phyloP scores from a whole-genome alignment of 2,113 vertebrate species.

The Struthio camelus region DNA sequence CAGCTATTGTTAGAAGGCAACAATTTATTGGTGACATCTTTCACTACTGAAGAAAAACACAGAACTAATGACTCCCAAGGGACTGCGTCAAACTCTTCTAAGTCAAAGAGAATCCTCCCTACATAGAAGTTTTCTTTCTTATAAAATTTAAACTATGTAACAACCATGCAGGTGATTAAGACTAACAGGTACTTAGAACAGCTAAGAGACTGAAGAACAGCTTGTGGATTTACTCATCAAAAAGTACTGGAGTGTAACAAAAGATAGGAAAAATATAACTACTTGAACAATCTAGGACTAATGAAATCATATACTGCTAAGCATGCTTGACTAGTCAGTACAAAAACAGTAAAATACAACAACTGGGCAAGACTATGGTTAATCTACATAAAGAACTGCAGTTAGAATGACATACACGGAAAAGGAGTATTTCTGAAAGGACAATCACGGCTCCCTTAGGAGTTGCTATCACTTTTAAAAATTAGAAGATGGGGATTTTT shows the following conservation, averaged over 20 bases:
- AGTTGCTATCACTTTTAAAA: background rate
- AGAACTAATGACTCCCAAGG: background rate
- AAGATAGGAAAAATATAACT: background rate
- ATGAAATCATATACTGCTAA: background rate
- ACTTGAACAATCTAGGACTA: background rate
- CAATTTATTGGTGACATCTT: background rate
- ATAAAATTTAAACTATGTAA: background rate
- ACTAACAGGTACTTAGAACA: background rate
- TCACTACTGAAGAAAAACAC: background rate
- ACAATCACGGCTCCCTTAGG: background rate
- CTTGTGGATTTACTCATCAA: background rate
- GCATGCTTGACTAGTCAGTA: background rate
- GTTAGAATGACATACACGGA: background rate
- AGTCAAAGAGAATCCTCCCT: background rate
- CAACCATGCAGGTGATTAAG: background rate
- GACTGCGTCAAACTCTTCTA: background rate
- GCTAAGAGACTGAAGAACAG: background rate
- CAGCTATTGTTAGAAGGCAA: background rate
- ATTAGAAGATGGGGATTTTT: background rate
- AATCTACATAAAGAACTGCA: background rate
- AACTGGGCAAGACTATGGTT: background rate
- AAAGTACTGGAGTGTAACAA: background rate
- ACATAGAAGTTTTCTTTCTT: background rate
- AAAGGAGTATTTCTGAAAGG: background rate
- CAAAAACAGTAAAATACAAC: background rate